phyloP scores from a whole-genome alignment of 2,797 vertebrate species.

The Aphelocoma californica region DNA sequence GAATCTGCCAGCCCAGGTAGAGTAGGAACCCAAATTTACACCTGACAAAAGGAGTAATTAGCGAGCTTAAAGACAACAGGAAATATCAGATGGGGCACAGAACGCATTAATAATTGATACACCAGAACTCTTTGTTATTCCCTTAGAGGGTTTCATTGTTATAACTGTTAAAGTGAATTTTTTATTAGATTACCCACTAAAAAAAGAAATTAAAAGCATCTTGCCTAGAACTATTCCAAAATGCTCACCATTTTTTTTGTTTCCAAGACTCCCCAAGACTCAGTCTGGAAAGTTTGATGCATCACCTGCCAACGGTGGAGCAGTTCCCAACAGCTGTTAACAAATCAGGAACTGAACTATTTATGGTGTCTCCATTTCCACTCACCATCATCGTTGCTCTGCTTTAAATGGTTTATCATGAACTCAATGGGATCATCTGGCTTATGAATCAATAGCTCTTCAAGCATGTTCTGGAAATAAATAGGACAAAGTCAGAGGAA shows the following conservation, averaged over 20 bases:
- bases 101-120: conserved; percentile 73
- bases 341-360: not conserved
- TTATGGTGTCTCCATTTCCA: not conserved
- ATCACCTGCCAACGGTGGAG: not conserved
- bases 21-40: conserved; percentile 66
- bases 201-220: conserved; percentile 55
- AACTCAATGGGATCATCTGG: conserved; percentile 84
- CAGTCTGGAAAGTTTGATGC: not conserved
- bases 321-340: not conserved
- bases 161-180: conserved; percentile 65
- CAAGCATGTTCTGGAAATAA: conserved; percentile 75
- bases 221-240: conserved; percentile 40
- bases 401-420: conserved; percentile 82
- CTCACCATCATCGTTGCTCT: conserved; percentile 79
- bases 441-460: conserved; percentile 81
- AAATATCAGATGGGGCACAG: conserved; percentile 62
- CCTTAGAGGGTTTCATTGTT: conserved; percentile 62
- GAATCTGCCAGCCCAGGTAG: conserved; percentile 64
- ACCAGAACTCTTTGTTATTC: conserved; percentile 60
- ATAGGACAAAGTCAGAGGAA: conserved; percentile 3
- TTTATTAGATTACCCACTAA: conserved; percentile 54
- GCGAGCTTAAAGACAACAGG: conserved; percentile 68
- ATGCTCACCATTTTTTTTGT: not conserved
- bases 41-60: conserved; percentile 74
- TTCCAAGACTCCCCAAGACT: not conserved